Conservation (phyloP, 2,113 vertebrate genomes). For the Hyperopisus bebe region DNA sequence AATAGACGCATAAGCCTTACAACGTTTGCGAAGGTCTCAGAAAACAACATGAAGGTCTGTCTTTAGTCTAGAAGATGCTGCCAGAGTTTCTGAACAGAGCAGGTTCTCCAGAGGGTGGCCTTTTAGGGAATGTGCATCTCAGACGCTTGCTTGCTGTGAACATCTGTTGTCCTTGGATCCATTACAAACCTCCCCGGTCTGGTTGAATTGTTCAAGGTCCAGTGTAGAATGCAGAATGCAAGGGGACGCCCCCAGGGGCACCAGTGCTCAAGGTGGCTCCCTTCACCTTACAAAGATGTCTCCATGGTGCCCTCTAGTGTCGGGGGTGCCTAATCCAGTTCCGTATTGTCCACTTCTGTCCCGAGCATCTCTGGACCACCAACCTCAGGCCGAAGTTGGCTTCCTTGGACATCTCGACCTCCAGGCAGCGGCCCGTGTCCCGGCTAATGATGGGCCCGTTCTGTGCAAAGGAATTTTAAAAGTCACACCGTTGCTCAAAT, state of each 20-base stretch:
- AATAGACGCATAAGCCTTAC: background rate
- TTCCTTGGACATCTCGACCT: conserved; percentile 93
- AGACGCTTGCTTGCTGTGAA: background rate
- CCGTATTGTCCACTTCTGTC: conserved; percentile 96
- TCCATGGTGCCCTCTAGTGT: conserved; percentile 51
- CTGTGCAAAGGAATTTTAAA: conserved; percentile 46
- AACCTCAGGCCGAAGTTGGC: conserved; percentile 89
- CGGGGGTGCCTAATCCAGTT: conserved; percentile 87
- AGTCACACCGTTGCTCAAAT: background rate
- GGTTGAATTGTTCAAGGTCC: background rate
- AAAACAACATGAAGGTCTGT: background rate
- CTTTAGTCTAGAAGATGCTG: background rate
- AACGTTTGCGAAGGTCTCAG: background rate
- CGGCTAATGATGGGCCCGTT: conserved; percentile 92
- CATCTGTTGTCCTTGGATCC: background rate
- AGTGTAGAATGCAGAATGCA: background rate
- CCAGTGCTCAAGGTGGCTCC: background rate
- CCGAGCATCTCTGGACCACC: conserved; percentile 89
- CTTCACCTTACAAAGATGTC: background rate
- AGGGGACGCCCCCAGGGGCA: background rate
- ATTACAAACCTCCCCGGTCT: background rate
- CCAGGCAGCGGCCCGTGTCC: conserved; percentile 87
- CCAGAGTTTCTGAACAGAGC: background rate
- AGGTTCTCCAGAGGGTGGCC: background rate
- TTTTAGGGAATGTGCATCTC: background rate